Base-by-base conservation (phyloP, 1,140 invertebrate species). In the Lanistes nyassanus region DNA sequence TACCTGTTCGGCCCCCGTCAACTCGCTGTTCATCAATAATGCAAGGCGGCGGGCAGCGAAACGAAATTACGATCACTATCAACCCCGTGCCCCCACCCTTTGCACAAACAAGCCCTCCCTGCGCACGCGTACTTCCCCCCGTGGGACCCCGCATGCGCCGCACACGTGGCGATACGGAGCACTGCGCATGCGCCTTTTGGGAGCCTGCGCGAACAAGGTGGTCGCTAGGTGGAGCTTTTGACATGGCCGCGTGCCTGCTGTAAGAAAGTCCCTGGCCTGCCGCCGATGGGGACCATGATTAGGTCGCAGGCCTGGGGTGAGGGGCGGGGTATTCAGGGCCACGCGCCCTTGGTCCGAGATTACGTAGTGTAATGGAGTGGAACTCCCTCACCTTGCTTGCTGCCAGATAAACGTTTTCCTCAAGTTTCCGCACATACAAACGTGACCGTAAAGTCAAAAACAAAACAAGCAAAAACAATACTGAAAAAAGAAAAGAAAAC, bases 41-140 rank as follows among this genome's bases (percentile, higher is more conserved):
- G 58, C 55, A 72, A 53, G 56, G 70, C 21, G 42, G 55, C 37
- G 70, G 70, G 67, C 55, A 72, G 70, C 70, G 70, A 72, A 37
- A 72, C 70, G 70, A 72, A 72, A 72, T 72, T 72, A 60, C 55
- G 70, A 72, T 72, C 70, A 72, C 70, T 72, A 72, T 72, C 70
- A 72, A 55, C 42, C 31, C n/a, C n/a, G n/a, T n/a, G n/a, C n/a
- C n/a, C n/a, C n/a, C n/a, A n/a, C n/a, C 36, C 36, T n/a, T 29
- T 53, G 70, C 70, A 72, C 70, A 72, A 72, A 72, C 70, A 72
- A 72, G 39, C 70, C 70, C 70, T 62, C 56, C 56, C 70, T 31
- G 70, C 70, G 55, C 70, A 72, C 55, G 70, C 53, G 70, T 36
- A 37, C 36, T 34, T 53, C 0, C 36, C 23, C 42, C 42, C 19